Base-by-base conservation (phyloP, 2,888 invertebrate species). In the Salticus scenicus region DNA sequence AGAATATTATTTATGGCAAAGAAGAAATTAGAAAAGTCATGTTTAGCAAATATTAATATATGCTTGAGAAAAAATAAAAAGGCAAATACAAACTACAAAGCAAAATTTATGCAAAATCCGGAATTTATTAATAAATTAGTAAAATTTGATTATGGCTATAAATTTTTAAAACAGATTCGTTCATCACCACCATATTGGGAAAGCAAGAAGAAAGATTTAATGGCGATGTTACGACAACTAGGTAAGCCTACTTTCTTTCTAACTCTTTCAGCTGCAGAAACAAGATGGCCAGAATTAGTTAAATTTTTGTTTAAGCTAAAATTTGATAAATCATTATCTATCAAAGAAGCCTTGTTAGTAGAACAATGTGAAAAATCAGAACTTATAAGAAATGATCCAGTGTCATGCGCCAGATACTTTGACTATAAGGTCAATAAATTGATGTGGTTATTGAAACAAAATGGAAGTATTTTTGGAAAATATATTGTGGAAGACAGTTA, bases 341-440 rank as follows among this genome's bases (percentile, higher is more conserved):
- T 57, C 7, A 4, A 57, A 57, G 10, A 57, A 17, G 57, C 57
- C 7, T 10, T 57, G 24, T 4, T 10, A 7, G 7, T 57, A 57
- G 10, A 7, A 17, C 10, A 57, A n/a, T 57, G n/a, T 5, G 57
- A 57, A 17, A 57, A 57, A 57, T 10, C 57, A 17, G 4, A 57
- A 10, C 17, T 57, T 5, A 57, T 57, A 17, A 57, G n/a, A 57
- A 57, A 57, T n/a, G 57, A 57, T 20, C 57, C 66, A 66, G 66
- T 66, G 24, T 12, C 66, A 27, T 66, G 66, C 17, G 66, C 66
- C 8, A 24, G 7, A 30, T 30, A 66, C 17, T 66, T 66, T 28
- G 30, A 66, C 0, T 66, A 66, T 28, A 66, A 66, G 28, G 28
- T 0, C 20, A 66, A 66, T 17, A 66, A 66, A 28, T 66, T 66